These are phyloP conservation scores for Octomys mimax DNA, from an alignment of 2,797 vertebrate genomes.

Conservation along the genomic window DNA sequence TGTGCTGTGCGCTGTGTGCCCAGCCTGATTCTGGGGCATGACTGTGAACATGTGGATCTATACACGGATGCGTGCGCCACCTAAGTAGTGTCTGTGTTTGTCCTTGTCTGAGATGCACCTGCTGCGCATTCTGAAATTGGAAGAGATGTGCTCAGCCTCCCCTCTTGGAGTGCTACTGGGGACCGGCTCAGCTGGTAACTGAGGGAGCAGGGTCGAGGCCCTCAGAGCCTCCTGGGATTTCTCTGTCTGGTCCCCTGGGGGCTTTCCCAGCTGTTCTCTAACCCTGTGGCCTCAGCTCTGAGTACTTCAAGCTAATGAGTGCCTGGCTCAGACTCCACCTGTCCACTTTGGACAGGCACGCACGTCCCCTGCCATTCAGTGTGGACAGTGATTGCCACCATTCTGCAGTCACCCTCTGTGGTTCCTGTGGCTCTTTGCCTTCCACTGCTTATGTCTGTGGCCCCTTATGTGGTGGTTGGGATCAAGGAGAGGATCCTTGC, in stretches of 20 bases:
- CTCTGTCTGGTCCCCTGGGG: not conserved
- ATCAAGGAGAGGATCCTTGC: not conserved
- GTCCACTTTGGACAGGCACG: not conserved
- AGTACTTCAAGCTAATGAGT: not conserved
- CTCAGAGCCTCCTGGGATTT: not conserved
- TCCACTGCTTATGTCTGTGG: not conserved
- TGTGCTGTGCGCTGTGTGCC: rapidly evolving
- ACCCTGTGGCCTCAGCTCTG: not conserved
- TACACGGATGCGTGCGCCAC: no score
- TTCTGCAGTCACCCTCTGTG: not conserved
- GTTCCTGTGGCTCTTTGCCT: not conserved
- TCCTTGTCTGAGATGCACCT: not conserved
- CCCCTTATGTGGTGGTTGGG: not conserved
- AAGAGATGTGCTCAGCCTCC: not conserved
- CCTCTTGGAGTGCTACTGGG: not conserved
- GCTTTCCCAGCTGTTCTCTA: not conserved
- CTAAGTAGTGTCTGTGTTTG: not conserved
- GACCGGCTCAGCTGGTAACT: slow-evolving; percentile 6
- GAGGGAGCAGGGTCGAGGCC: not conserved
- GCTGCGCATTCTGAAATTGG: not conserved
- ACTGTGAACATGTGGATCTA: not conserved
- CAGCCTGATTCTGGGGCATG: not conserved
- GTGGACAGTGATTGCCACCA: not conserved
- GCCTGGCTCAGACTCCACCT: not conserved
- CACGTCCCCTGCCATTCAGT: not conserved